Conservation (phyloP, 30 jellyfish, hydroid and myxozoan genomes). For the Pelagia noctiluca region DNA sequence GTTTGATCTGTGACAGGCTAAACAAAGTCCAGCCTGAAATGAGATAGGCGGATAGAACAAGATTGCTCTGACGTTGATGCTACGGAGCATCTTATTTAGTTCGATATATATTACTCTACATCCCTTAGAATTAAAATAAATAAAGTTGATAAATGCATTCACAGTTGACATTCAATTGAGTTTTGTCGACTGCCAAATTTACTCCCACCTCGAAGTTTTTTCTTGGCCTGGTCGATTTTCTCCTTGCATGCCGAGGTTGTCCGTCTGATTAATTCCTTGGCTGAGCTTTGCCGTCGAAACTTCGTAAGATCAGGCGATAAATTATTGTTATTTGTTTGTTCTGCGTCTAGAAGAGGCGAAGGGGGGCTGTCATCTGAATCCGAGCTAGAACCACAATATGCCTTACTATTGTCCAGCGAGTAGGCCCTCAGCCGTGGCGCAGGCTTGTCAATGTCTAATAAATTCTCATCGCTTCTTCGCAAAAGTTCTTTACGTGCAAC, state of each 20-base stretch:
- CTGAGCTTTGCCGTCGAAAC: slow-evolving; percentile 67
- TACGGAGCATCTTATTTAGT: neutral
- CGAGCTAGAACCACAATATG: slow-evolving; percentile 37
- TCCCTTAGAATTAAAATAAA: neutral
- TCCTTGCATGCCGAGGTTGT: slow-evolving; percentile 74
- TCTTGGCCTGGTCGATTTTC: slow-evolving; percentile 64
- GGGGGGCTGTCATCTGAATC: slow-evolving; percentile 69
- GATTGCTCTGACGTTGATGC: neutral
- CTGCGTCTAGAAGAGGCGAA: slow-evolving; percentile 20
- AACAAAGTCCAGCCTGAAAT: too few relatives aligned
- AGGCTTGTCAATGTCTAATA: slow-evolving; percentile 46
- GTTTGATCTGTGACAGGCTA: too few relatives aligned
- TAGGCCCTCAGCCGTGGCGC: slow-evolving; percentile 42
- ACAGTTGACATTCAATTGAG: neutral
- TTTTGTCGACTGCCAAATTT: slow-evolving; percentile 9
- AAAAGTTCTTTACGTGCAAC: slow-evolving; percentile 26
- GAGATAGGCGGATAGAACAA: neutral
- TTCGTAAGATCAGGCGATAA: slow-evolving; percentile 29
- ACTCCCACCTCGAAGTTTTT: slow-evolving; percentile 33
- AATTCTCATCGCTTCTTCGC: slow-evolving; percentile 65
- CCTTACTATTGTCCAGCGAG: slow-evolving; percentile 40
- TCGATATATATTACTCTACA: neutral
- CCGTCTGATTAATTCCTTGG: slow-evolving; percentile 69
- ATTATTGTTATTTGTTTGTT: neutral
- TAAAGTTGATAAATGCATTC: neutral